phyloP scores from a whole-genome alignment of 2,888 invertebrate species.

The Andrena haemorrhoa region DNA sequence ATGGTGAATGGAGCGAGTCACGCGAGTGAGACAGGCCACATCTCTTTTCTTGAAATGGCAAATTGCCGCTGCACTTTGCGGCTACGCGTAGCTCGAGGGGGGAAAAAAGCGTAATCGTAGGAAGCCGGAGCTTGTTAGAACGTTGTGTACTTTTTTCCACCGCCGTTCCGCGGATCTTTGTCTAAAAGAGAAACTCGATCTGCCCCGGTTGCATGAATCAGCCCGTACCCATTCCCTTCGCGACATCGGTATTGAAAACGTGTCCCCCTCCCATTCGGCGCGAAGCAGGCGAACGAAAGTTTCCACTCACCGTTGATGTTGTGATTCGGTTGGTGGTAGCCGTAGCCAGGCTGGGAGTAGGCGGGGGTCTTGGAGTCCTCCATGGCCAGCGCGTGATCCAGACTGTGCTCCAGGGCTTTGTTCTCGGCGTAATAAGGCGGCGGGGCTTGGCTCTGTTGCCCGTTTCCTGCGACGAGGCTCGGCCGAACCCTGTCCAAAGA shows the following conservation, averaged over 20 bases:
- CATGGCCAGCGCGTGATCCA: conserved; percentile 93
- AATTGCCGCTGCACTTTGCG: conserved; percentile 39
- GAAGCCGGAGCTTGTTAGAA: conserved; percentile 46
- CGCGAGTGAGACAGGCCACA: conserved; percentile 6
- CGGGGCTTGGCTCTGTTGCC: conserved; percentile 93
- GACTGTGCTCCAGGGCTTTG: conserved; percentile 95
- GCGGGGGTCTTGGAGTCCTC: conserved; percentile 95
- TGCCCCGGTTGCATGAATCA: not conserved
- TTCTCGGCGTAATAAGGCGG: conserved; percentile 97
- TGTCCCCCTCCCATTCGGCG: no score
- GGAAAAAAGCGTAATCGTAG: conserved; percentile 26
- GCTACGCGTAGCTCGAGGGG: conserved; percentile 17
- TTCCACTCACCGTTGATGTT: conserved; percentile 89
- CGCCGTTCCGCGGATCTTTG: not conserved
- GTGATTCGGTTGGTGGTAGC: conserved; percentile 91
- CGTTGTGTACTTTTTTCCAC: conserved; percentile 19
- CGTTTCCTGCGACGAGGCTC: conserved; percentile 90
- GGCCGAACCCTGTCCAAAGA: conserved; percentile 88
- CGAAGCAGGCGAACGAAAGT: not conserved
- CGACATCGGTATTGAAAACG: no score
- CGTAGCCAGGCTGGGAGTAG: conserved; percentile 94
- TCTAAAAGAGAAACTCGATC: conserved; percentile 3
- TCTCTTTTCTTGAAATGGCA: conserved; percentile 26
- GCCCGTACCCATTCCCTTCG: not conserved
- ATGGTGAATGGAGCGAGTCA: not conserved